Base-by-base conservation (phyloP, 2,113 vertebrate species). In the Patagioenas fasciata region DNA sequence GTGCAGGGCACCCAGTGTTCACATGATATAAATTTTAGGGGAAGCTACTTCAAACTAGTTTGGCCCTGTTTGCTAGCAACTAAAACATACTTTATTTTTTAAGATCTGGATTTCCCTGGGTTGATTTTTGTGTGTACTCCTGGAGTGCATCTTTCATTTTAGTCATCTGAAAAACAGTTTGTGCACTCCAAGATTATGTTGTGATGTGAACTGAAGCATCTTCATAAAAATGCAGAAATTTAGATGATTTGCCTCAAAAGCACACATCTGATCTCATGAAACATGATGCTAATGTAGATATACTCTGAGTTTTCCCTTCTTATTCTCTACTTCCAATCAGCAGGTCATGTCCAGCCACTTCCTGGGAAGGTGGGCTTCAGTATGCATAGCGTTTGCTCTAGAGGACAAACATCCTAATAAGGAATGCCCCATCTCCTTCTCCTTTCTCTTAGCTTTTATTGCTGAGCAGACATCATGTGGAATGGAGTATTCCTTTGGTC, bases 301-400 rank as follows among this genome's bases (percentile, higher is more conserved):
- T 51, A 47, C 11, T 62, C 18, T n/a, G 38, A 34, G 15, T 69
- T 64, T 80, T 62, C 19, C 60, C 8, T 60, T 85, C 19, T 88
- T 13, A 12, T 87, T 84, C 34, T 84, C 13, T 56, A 4, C 18
- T 84, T 88, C 15, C 44, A 5, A 31, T 65, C 26, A 66, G 6
- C 8, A 13, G 51, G 13, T 1, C 3, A 15, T 66, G 40, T 75
- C 24, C 29, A 24, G 25, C 28, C 2, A 3, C 32, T 62, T 70
- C 38, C 24, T 10, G 2, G 40, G 47, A 56, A 79, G 38, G 10
- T 74, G 54, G 26, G 9, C 47, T 88, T 73, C 21, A 58, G 34
- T 12, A 36, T 5, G 3, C 0, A 0, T 40, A 74, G 44, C 9
- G 7, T 28, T 8, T 0, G 13, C 24, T 90, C 62, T 56, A 20